Evolutionary conservation across 2,113 vertebrate species (phyloP).

Genomic region (Pleuronectes platessa): DNA sequence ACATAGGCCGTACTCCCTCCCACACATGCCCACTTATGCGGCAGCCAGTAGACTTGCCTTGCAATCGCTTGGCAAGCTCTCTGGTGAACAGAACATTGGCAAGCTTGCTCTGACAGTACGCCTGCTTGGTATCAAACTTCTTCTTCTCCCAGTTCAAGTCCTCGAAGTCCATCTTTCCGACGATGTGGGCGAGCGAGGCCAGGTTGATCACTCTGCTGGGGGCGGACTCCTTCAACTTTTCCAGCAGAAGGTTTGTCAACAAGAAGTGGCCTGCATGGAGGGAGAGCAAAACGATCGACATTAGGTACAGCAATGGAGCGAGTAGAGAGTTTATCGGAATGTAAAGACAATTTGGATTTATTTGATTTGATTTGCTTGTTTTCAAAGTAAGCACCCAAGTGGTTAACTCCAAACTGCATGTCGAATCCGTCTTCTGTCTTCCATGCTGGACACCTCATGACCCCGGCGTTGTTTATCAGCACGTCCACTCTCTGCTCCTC

Average conservation of each 20-base stretch:
- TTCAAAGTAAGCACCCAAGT: slow-evolving; percentile 82
- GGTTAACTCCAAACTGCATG: slow-evolving; percentile 90
- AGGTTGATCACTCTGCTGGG: slow-evolving; percentile 88
- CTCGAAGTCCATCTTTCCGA: slow-evolving; percentile 87
- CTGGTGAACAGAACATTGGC: slow-evolving; percentile 87
- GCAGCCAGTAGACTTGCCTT: slow-evolving; percentile 78
- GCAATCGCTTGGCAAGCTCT: slow-evolving; percentile 85
- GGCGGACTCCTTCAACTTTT: slow-evolving; percentile 86
- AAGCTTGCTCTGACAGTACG: slow-evolving; percentile 92
- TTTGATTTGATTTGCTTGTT: background rate
- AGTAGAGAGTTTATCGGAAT: background rate
- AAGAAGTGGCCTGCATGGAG: slow-evolving; percentile 86
- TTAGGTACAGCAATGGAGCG: slow-evolving; percentile 7
- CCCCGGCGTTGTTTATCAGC: slow-evolving; percentile 88
- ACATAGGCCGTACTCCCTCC: slow-evolving; percentile 52
- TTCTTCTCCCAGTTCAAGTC: slow-evolving; percentile 89
- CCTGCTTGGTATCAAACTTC: slow-evolving; percentile 87
- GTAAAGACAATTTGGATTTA: background rate
- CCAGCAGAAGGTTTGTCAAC: slow-evolving; percentile 87
- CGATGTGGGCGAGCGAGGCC: slow-evolving; percentile 86
- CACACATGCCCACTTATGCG: slow-evolving; percentile 69
- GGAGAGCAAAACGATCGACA: slow-evolving; percentile 8
- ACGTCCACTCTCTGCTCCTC: slow-evolving; percentile 85
- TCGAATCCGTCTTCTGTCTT: slow-evolving; percentile 90
- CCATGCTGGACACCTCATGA: slow-evolving; percentile 89